Conservation (phyloP, 2,888 invertebrate genomes). For the Endomychus coccineus region DNA sequence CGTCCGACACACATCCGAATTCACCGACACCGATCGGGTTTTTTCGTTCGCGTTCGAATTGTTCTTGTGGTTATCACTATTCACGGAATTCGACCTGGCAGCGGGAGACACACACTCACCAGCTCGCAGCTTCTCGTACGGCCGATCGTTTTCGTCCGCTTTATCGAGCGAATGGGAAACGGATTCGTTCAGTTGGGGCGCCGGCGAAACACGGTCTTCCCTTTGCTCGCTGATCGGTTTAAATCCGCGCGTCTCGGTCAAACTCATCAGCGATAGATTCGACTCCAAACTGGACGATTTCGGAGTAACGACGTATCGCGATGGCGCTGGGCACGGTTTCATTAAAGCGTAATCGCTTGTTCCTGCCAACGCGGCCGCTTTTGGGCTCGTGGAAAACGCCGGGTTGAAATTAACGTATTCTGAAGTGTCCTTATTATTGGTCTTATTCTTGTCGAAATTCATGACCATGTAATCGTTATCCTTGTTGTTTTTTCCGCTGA, state of each 20-base stretch:
- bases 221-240: constrained; percentile 24
- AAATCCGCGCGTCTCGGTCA: too few relatives aligned
- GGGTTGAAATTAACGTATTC: constrained; percentile 42
- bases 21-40: constrained; percentile 16
- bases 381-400: constrained; percentile 25
- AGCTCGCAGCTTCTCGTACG: constrained; percentile 6
- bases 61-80: constrained; percentile 36
- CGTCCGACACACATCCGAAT: constrained; percentile 18
- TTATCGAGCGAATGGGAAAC: constrained; percentile 9
- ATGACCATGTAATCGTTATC: constrained; percentile 36
- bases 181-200: constrained; percentile 18
- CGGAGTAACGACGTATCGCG: too few relatives aligned
- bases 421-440: constrained; percentile 20
- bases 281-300: constrained; percentile 22
- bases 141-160: background rate
- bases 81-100: constrained; percentile 39
- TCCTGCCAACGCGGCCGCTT: constrained; percentile 15
- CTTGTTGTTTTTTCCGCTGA: constrained; percentile 14
- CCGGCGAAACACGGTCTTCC: constrained; percentile 18
- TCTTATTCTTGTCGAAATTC: constrained; percentile 31
- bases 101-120: constrained; percentile 27
- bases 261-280: constrained; percentile 16
- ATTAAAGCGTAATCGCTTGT: constrained; percentile 49
- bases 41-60: too few relatives aligned
- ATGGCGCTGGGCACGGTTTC: constrained; percentile 38